Base-by-base conservation (phyloP, 1,140 invertebrate genomes). In the Diprion similis region DNA sequence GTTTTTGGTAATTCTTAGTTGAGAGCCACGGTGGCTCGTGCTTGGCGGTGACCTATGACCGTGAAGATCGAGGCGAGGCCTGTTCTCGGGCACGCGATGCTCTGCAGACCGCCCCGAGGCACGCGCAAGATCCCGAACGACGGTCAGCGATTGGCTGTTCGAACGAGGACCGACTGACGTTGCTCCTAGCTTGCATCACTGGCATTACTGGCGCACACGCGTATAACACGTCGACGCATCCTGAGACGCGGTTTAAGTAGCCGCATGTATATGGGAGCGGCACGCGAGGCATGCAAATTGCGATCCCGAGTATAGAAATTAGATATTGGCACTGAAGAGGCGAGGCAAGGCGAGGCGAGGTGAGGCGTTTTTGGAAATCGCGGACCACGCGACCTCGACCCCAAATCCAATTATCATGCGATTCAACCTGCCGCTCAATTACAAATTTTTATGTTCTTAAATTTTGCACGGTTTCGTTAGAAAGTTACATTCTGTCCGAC, bases 21-120 rank as follows among this genome's bases (percentile, higher is more conserved):
- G 77, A 83, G 82, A 83, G 81, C 80, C 78, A 78, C 69, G 82
- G 78, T 86, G 84, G 84, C 85, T 87, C 85, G 86, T 88, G 86
- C 85, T 86, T 81, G 80, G 82, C 75, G 77, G 77, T 82, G 86
- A 88, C 86, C 86, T 87, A 83, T 88, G 86, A 87, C 86, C 85
- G 80, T 80, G 80, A 84, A 83, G 78, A 79, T 74, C 75, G 78
- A 81, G 79, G 80, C 81, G 81, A 83, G 81, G 81, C 24, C 80
- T 79, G 83, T 81, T 82, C 81, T 76, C 78, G 82, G 83, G 81
- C 85, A 86, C 86, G 84, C 85, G 86, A 86, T 81, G 11, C 51
- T 59, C 80, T 78, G 81, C 80, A 80, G 75, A 78, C 74, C 68
- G 82, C 83, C 83, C 78, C 74, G 70, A 84, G 85, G 83, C 83